Conservation (phyloP, 2,797 vertebrate genomes). For the Danio tinwini region DNA sequence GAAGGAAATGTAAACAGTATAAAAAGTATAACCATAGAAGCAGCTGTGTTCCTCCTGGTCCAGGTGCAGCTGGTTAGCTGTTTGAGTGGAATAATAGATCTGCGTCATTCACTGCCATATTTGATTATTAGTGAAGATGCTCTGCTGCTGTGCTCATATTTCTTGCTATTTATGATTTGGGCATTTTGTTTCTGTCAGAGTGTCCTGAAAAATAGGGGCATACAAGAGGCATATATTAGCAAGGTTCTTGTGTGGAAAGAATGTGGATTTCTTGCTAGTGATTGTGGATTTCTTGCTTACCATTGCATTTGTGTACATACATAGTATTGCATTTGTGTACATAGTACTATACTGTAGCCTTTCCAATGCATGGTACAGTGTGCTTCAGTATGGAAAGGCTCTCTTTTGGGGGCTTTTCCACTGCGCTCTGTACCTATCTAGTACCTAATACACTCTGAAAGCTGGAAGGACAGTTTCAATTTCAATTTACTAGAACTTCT, state of each 20-base stretch:
- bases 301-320: neutral
- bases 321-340: neutral
- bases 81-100: constrained; percentile 29
- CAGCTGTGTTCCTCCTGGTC: neutral
- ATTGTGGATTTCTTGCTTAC: neutral
- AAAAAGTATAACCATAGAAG: constrained; percentile 6
- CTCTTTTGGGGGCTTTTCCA: too few relatives aligned
- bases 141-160: neutral
- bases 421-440: too few relatives aligned
- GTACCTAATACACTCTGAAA: too few relatives aligned
- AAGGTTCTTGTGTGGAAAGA: neutral
- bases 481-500: too few relatives aligned
- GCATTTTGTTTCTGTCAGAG: neutral
- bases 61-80: constrained; percentile 32
- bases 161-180: neutral
- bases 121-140: constrained; percentile 8
- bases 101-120: constrained; percentile 7
- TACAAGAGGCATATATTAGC: neutral
- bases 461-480: too few relatives aligned
- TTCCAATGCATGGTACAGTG: too few relatives aligned
- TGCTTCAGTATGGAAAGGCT: too few relatives aligned
- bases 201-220: neutral
- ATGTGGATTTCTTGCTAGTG: too few relatives aligned
- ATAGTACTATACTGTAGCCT: neutral
- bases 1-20: neutral